These are phyloP conservation scores for Pseudonaja textilis DNA, from an alignment of 2,113 vertebrate species.

Conservation along the genomic window DNA sequence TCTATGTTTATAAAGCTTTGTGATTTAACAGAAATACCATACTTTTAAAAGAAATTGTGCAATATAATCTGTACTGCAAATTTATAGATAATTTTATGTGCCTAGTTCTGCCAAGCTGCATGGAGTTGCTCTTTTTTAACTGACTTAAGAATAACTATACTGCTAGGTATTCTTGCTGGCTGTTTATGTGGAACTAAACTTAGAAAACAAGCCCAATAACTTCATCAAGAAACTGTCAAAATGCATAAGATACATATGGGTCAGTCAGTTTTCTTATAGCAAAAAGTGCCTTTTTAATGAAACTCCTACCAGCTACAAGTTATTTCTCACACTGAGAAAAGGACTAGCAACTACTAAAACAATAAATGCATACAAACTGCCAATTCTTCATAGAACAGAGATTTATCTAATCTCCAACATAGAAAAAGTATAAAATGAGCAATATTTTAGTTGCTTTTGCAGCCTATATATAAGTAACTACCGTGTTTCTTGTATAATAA, in stretches of 20 bases:
- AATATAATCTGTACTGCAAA: neutral
- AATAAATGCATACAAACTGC: neutral
- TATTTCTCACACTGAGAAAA: neutral
- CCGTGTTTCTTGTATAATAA: no score
- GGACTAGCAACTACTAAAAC: neutral
- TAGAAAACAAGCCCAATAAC: conserved; percentile 54
- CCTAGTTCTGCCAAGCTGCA: conserved; percentile 15
- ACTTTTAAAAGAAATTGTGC: neutral
- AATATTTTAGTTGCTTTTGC: neutral
- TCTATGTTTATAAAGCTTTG: neutral
- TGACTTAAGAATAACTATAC: conserved; percentile 56
- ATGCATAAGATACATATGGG: conserved; percentile 5
- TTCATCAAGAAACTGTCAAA: conserved; percentile 40
- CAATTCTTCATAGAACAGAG: neutral
- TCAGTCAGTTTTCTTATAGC: neutral
- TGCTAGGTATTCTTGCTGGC: conserved; percentile 50
- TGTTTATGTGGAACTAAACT: conserved; percentile 41
- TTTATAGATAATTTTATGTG: neutral
- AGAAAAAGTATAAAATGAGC: neutral
- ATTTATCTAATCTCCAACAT: neutral
- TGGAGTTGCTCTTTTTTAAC: conserved; percentile 39
- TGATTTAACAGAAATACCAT: neutral
- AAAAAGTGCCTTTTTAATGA: neutral
- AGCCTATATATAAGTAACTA: neutral
- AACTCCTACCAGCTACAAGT: neutral